Conservation (phyloP, 2,797 vertebrate species). For the Acanthornis magna region DNA sequence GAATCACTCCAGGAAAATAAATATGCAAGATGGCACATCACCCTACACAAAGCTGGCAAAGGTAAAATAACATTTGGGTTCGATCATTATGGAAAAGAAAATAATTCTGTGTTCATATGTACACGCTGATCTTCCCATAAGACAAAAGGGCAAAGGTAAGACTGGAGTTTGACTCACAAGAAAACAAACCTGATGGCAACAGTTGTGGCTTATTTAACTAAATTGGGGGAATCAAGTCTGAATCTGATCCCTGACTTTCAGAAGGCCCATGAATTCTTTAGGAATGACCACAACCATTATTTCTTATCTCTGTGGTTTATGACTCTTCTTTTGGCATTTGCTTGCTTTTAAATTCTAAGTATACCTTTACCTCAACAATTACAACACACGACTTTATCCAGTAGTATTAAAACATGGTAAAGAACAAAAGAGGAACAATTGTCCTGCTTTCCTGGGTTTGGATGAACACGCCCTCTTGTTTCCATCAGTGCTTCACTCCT, state of each 20-base stretch:
- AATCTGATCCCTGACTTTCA: background rate
- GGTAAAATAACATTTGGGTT: conserved; percentile 64
- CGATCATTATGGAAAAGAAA: conserved; percentile 31
- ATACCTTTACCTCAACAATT: background rate
- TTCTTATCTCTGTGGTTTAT: background rate
- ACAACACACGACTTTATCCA: background rate
- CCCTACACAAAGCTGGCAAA: conserved; percentile 55
- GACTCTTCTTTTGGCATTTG: background rate
- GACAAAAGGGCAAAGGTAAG: conserved; percentile 31
- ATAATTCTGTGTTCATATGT: conserved; percentile 1
- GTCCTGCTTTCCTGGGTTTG: background rate
- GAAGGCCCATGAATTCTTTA: background rate
- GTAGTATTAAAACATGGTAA: background rate
- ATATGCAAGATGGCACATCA: conserved; percentile 61
- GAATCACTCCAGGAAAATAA: conserved; percentile 66
- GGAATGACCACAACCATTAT: background rate
- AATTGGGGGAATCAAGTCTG: background rate
- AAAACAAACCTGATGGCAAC: background rate
- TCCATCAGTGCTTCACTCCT: background rate
- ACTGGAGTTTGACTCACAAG: background rate
- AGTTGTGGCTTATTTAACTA: background rate
- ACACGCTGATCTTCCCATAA: background rate
- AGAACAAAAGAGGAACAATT: background rate
- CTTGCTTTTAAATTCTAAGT: background rate
- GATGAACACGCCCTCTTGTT: background rate